Evolutionary conservation across 2,113 vertebrate species (phyloP), one percentile per base, ranked within the genome.

Genomic region (Rhinolophus ferrumequinum): DNA sequence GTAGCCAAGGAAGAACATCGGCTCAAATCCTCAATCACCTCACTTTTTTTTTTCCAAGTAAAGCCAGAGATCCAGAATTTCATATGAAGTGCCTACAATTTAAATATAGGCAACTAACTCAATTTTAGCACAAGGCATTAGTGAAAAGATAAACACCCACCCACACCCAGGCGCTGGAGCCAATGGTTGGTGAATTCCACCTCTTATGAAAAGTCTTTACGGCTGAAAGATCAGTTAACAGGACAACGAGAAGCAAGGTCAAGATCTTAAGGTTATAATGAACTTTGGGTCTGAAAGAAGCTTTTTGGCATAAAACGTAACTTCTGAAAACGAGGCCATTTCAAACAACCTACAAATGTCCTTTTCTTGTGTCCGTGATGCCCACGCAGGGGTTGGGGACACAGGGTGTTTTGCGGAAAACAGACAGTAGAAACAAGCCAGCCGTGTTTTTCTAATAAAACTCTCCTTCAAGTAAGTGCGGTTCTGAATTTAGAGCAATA

Each of bases 381-480:
- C 44, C 62, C 22, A 7, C 1, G 0, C 1, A 14, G 83, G 33
- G 0, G 52, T 30, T 11, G 0, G 0, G 69, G 58, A 62, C 3
- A 2, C 3, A 6, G 58, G 58, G n/a, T 6, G 0, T 41, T 12
- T 56, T 3, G 44, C 69, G 14, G 69, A 66, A 26, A 14, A 41
- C 44, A 70, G 83, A 72, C 62, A 47, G 90, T 2, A 86, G 83
- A 81, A 38, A 84, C 52, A 58, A 54, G 52, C 92, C 73, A 24
- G 88, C 73, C 44, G 1, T 54, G 88, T 90, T 93, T 90, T 95
- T 88, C 58, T 67, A 84, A 67, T 80, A 79, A 96, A 95, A 75
- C 35, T 86, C 72, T 67, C 88, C 73, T n/a, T 66, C n/a, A 70
- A 89, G 92, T 66, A 76, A 95, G 69, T 6, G 38, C 1, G 3